Percentiles rank a stretch among this genome's conserved stretches.
These are phyloP conservation scores for Eristalinus sepulchralis DNA, from an alignment of 2,888 invertebrate species.

Conservation along the genomic window DNA sequence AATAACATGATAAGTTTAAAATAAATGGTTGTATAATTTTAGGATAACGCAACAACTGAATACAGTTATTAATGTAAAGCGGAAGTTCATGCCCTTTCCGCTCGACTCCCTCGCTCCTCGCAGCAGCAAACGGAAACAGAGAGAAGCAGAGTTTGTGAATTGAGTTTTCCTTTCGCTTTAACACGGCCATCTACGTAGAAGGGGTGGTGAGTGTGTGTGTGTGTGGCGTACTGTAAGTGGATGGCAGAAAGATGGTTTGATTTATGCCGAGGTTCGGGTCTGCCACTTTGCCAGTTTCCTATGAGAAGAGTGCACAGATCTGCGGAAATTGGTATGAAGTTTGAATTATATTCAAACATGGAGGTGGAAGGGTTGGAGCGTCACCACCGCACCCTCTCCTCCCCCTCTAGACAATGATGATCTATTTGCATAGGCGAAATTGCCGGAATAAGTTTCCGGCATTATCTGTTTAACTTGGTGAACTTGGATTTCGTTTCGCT, in stretches of 20 bases:
- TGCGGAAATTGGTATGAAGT: slow-evolving; percentile 23
- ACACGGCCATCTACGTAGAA: slow-evolving; percentile 11
- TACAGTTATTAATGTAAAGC: slow-evolving; percentile 68
- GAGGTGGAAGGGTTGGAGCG: not conserved
- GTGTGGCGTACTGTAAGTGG: not conserved
- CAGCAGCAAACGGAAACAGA: slow-evolving; percentile 73
- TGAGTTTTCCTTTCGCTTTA: slow-evolving; percentile 75
- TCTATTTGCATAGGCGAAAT: slow-evolving; percentile 59
- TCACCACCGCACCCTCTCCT: not conserved
- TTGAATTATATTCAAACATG: slow-evolving; percentile 57
- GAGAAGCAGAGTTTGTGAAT: slow-evolving; percentile 76
- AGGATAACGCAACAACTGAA: slow-evolving; percentile 69
- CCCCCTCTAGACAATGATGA: slow-evolving; percentile 45
- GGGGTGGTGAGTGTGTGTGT: not conserved
- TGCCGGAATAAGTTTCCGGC: slow-evolving; percentile 62
- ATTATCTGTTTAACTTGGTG: slow-evolving; percentile 61
- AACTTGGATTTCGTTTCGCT: slow-evolving; percentile 39
- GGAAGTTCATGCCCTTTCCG: slow-evolving; percentile 64
- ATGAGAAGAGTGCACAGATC: not conserved
- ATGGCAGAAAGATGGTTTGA: slow-evolving; percentile 44
- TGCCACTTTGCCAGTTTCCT: slow-evolving; percentile 1
- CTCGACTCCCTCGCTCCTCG: slow-evolving; percentile 29
- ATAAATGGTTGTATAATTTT: slow-evolving; percentile 69
- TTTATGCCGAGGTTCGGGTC: slow-evolving; percentile 44
- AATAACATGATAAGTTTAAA: slow-evolving; percentile 69